A percentile compares a stretch with the other conserved stretches of the same genome.
phyloP scores from a whole-genome alignment of 2,888 invertebrate species.

The Macrosoma leucophasiata region DNA sequence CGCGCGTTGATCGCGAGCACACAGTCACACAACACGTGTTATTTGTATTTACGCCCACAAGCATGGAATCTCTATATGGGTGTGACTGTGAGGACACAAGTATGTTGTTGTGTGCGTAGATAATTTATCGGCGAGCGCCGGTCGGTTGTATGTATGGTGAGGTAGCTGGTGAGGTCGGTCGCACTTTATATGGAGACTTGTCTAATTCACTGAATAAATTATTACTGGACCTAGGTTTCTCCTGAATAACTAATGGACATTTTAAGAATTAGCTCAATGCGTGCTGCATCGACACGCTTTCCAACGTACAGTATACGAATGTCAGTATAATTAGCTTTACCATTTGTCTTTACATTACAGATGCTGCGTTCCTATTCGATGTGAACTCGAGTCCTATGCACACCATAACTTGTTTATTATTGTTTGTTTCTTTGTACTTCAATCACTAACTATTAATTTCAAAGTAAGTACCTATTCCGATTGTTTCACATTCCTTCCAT shows the following conservation, averaged over 20 bases:
- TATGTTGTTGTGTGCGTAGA: constrained; percentile 44
- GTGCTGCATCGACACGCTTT: constrained; percentile 43
- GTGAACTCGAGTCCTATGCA: too few relatives aligned
- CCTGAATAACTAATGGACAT: constrained; percentile 61
- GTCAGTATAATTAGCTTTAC: constrained; percentile 19
- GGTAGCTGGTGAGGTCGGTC: constrained; percentile 44
- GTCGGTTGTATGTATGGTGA: constrained; percentile 32
- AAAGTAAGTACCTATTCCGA: too few relatives aligned
- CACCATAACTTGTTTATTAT: too few relatives aligned
- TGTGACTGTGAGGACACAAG: constrained; percentile 29
- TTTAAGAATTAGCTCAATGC: constrained; percentile 54
- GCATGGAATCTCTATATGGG: constrained; percentile 27
- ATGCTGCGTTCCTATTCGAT: too few relatives aligned
- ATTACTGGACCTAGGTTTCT: constrained; percentile 60
- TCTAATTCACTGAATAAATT: constrained; percentile 65
- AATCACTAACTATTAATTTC: too few relatives aligned
- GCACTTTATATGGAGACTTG: constrained; percentile 67
- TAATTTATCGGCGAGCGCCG: constrained; percentile 52
- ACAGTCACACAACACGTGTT: constrained; percentile 24
- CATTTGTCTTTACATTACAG: constrained; percentile 21
- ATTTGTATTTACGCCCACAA: constrained; percentile 33
- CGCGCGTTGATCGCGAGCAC: constrained; percentile 34
- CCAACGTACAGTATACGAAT: constrained; percentile 34
- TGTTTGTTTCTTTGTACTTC: too few relatives aligned
- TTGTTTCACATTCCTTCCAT: too few relatives aligned